A percentile compares a stretch with the other conserved stretches of the same genome.
These are phyloP conservation scores for Falco rusticolus DNA, from an alignment of 2,797 vertebrate species.

Conservation along the genomic window DNA sequence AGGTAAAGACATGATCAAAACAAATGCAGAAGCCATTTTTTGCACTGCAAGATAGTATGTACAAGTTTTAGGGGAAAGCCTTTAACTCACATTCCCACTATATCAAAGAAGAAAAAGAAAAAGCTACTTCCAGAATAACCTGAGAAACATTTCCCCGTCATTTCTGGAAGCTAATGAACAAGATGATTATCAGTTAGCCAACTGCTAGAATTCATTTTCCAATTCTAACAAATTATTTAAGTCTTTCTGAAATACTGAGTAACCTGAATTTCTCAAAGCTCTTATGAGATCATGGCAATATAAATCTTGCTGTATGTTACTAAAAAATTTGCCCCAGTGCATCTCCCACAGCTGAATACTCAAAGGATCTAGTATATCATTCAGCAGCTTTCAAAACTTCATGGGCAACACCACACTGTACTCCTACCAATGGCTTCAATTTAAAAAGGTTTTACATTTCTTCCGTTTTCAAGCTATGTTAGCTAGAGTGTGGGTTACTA, in stretches of 20 bases:
- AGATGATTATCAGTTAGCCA: neutral
- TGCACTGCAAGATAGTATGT: neutral
- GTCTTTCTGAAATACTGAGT: neutral
- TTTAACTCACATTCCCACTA: neutral
- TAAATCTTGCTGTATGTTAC: neutral
- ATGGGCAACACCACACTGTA: neutral
- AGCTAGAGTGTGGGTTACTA: neutral
- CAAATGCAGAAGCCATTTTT: neutral
- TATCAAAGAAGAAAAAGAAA: neutral
- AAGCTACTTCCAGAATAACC: neutral
- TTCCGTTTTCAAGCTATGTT: neutral
- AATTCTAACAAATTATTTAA: neutral
- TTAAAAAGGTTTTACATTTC: neutral
- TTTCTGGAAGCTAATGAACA: neutral
- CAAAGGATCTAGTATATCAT: neutral
- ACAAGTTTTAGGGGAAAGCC: neutral
- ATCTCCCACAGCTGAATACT: neutral
- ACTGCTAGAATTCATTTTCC: neutral
- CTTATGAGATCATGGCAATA: neutral
- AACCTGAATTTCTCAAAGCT: neutral
- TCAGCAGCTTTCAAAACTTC: neutral
- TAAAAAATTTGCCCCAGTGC: neutral
- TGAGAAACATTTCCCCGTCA: neutral
- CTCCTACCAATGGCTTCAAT: neutral
- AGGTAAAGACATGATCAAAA: neutral